phyloP scores from a whole-genome alignment of 2,797 vertebrate genomes.

The Catharus ustulatus region DNA sequence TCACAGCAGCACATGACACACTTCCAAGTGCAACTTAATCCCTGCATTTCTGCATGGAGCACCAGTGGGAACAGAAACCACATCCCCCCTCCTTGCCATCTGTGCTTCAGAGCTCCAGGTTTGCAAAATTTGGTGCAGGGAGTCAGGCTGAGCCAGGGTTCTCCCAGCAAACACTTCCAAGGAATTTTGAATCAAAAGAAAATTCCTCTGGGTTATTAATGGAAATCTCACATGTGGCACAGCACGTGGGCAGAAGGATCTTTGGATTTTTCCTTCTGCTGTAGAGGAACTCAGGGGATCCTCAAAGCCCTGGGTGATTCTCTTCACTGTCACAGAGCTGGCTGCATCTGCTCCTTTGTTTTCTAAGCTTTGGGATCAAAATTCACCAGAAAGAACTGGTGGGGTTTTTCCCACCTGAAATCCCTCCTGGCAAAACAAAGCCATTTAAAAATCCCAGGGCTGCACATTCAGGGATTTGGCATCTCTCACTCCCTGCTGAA shows the following conservation, averaged over 20 bases:
- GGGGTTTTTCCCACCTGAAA: background rate
- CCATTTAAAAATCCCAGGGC: background rate
- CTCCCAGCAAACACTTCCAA: background rate
- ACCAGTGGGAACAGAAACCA: background rate
- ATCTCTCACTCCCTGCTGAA: background rate
- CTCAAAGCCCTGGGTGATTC: background rate
- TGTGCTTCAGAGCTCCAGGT: background rate
- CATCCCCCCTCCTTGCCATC: background rate
- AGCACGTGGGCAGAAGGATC: background rate
- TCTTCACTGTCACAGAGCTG: background rate
- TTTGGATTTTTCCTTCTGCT: background rate
- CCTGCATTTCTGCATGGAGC: background rate
- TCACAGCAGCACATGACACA: background rate
- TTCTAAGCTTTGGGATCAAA: background rate
- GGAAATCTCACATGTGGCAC: background rate
- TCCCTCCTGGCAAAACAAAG: background rate
- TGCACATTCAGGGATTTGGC: background rate
- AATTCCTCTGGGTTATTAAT: background rate
- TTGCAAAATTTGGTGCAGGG: background rate
- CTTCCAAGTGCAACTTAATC: background rate
- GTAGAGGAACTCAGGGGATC: background rate
- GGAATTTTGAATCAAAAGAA: background rate
- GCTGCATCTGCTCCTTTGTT: background rate
- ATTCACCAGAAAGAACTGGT: background rate
- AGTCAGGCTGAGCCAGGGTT: background rate